phyloP scores from a whole-genome alignment of 2,797 vertebrate species.

The Malurus leucopterus region DNA sequence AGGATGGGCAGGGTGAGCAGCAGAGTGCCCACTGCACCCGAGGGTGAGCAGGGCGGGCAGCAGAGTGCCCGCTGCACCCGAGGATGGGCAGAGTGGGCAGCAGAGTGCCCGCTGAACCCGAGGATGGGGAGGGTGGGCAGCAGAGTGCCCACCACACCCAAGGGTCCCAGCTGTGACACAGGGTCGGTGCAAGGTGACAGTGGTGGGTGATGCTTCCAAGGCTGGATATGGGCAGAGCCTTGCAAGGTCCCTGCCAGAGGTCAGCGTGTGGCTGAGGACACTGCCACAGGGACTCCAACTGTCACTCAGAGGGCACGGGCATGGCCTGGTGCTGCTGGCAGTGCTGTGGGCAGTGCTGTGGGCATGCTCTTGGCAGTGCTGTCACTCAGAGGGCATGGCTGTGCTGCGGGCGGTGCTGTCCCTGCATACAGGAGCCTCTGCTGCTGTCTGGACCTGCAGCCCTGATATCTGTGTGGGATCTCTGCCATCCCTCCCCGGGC shows the following conservation, averaged over 20 bases:
- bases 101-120: background rate
- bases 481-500: background rate
- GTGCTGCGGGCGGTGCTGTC: background rate
- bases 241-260: background rate
- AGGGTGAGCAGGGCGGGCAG: background rate
- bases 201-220: background rate
- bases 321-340: background rate
- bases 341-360: background rate
- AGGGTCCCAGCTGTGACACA: background rate
- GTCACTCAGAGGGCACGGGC: background rate
- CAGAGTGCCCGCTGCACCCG: too few relatives aligned
- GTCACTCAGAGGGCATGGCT: background rate
- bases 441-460: rapidly evolving
- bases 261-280: background rate
- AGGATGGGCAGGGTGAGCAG: too few relatives aligned
- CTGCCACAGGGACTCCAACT: background rate
- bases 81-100: background rate
- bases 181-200: background rate
- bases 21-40: too few relatives aligned
- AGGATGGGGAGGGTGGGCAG: background rate
- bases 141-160: rapidly evolving
- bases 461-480: background rate
- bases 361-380: background rate
- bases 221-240: background rate
- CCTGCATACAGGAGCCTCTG: background rate